A percentile compares a stretch with the other conserved stretches of the same genome.
These are phyloP conservation scores for Drosophila nr. perissopoda DNA, from an alignment of 2,888 invertebrate genomes.

Conservation along the genomic window DNA sequence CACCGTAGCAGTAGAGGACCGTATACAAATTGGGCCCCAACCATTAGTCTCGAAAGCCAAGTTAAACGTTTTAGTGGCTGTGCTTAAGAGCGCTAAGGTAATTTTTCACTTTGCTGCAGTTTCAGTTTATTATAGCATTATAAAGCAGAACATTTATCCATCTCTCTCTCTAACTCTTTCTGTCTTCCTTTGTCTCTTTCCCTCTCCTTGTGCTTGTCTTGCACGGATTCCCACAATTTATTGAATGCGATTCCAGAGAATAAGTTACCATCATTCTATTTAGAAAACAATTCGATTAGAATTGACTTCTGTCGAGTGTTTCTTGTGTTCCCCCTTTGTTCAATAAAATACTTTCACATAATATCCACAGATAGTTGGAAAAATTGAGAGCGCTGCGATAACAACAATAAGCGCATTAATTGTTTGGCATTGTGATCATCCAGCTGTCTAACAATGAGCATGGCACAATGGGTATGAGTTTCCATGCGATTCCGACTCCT, in stretches of 20 bases:
- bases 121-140: slow-evolving; percentile 72
- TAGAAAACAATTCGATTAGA: slow-evolving; percentile 82
- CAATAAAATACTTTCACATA: slow-evolving; percentile 68
- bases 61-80: slow-evolving; percentile 80
- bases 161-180: neutral
- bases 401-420: slow-evolving; percentile 78
- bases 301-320: slow-evolving; percentile 83
- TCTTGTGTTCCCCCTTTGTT: slow-evolving; percentile 6
- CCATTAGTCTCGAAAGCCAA: slow-evolving; percentile 75
- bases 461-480: slow-evolving; percentile 57
- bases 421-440: slow-evolving; percentile 71
- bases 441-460: slow-evolving; percentile 55
- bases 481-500: slow-evolving; percentile 60
- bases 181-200: neutral
- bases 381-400: slow-evolving; percentile 48
- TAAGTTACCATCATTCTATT: slow-evolving; percentile 58
- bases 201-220: neutral
- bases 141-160: slow-evolving; percentile 31
- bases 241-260: slow-evolving; percentile 65
- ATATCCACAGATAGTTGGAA: slow-evolving; percentile 35
- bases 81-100: slow-evolving; percentile 74
- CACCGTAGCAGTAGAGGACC: slow-evolving; percentile 38
- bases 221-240: slow-evolving; percentile 71
- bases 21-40: slow-evolving; percentile 74
- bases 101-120: slow-evolving; percentile 76